phyloP scores from a whole-genome alignment of 2,888 invertebrate genomes.

The Catocala sponsa region DNA sequence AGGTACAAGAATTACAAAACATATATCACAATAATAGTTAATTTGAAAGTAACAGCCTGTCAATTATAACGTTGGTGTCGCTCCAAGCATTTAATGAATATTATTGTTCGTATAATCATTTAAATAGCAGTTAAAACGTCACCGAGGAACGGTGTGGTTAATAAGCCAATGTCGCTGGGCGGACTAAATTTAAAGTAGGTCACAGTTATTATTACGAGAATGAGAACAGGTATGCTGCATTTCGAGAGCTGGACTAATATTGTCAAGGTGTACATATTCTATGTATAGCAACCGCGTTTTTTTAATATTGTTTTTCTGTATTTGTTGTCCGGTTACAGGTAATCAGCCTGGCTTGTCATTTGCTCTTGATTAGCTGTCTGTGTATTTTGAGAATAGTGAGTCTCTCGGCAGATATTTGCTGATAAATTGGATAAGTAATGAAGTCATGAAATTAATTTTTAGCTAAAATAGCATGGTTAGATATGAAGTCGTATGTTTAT shows the following conservation, averaged over 20 bases:
- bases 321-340: no score
- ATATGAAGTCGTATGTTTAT: no score
- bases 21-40: constrained; percentile 10
- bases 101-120: constrained; percentile 28
- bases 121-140: constrained; percentile 18
- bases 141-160: constrained; percentile 12
- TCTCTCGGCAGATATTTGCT: no score
- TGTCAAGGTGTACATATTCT: background rate
- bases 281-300: no score
- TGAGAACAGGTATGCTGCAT: constrained; percentile 16
- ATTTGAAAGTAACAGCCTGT: constrained; percentile 40
- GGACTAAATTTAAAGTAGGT: constrained; percentile 17
- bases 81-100: constrained; percentile 43
- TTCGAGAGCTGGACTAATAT: background rate
- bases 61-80: constrained; percentile 42
- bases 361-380: no score
- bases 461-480: no score
- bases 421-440: no score
- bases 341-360: no score
- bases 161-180: constrained; percentile 13
- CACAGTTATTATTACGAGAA: constrained; percentile 14
- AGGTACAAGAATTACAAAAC: background rate
- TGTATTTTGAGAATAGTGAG: no score
- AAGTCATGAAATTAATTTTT: no score
- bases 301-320: no score